phyloP scores from a whole-genome alignment of 2,797 vertebrate species.

The Scyliorhinus canicula region DNA sequence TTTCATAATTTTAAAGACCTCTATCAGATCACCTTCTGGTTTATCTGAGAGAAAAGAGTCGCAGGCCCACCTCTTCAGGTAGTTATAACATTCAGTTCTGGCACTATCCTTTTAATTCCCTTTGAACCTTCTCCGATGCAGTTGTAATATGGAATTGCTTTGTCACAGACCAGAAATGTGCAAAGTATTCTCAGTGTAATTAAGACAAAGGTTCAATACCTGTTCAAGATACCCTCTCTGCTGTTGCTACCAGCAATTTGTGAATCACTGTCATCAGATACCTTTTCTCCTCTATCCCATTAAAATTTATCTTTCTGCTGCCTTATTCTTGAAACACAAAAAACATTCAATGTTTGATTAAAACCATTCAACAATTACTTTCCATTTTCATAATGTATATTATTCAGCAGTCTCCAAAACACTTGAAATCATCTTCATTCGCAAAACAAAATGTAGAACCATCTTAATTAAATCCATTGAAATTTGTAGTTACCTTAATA shows the following conservation, averaged over 20 bases:
- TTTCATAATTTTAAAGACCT: too few relatives aligned
- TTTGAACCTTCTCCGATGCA: too few relatives aligned
- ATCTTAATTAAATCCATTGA: background rate
- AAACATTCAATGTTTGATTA: background rate
- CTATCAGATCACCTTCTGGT: too few relatives aligned
- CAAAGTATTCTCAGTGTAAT: too few relatives aligned
- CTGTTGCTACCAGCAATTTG: background rate
- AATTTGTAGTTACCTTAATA: background rate
- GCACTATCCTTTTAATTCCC: too few relatives aligned
- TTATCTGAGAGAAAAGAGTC: too few relatives aligned
- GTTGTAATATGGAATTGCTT: background rate
- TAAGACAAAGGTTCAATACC: too few relatives aligned
- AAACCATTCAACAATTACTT: background rate
- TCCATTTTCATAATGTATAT: background rate
- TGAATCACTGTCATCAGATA: background rate
- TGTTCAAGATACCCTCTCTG: background rate
- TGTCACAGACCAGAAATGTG: background rate
- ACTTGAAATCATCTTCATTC: background rate
- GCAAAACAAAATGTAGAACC: background rate
- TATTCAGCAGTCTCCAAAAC: background rate
- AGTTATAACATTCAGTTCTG: too few relatives aligned
- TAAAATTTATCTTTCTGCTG: background rate
- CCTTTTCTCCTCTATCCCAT: background rate
- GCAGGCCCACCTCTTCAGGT: too few relatives aligned
- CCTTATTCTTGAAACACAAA: background rate